Evolutionary conservation across 2,888 invertebrate genomes (phyloP).

Genomic region (Cremastobaeus sp.): DNA sequence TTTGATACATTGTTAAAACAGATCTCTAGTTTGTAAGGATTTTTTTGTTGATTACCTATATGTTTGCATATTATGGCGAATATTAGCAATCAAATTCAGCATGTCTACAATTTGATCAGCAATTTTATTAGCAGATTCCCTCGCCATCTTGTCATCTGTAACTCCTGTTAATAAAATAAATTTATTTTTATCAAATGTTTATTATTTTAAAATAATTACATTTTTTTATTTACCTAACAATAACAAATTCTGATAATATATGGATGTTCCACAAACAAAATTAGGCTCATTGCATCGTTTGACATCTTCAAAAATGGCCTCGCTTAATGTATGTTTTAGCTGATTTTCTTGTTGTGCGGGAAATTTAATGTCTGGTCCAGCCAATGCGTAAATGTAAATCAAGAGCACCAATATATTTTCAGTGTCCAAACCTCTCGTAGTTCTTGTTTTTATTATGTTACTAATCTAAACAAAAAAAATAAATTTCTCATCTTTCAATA

Average conservation of each 20-base stretch:
- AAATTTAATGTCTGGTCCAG: conserved; percentile 81
- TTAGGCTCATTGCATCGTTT: conserved; percentile 70
- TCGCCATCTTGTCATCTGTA: conserved; percentile 65
- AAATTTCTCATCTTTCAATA: no score
- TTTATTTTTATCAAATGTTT: neutral
- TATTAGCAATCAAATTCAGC: conserved; percentile 75
- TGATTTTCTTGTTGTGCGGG: conserved; percentile 80
- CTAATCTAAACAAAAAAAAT: conserved; percentile 81
- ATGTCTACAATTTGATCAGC: conserved; percentile 73
- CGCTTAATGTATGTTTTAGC: conserved; percentile 79
- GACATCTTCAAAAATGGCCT: conserved; percentile 82
- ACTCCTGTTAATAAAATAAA: conserved; percentile 61
- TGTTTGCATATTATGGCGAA: conserved; percentile 76
- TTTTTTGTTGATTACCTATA: conserved; percentile 74
- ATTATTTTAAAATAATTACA: neutral
- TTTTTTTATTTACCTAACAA: conserved; percentile 65
- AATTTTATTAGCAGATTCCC: conserved; percentile 74
- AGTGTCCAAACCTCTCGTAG: conserved; percentile 80
- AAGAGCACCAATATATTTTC: conserved; percentile 82
- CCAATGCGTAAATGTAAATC: conserved; percentile 82
- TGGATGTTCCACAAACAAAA: conserved; percentile 65
- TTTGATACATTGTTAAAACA: no score
- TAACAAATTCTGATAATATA: conserved; percentile 72
- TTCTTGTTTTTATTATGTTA: conserved; percentile 80
- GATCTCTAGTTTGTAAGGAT: no score